Base-by-base conservation (phyloP, 2,888 invertebrate genomes). In the Hemistola chrysoprasaria region DNA sequence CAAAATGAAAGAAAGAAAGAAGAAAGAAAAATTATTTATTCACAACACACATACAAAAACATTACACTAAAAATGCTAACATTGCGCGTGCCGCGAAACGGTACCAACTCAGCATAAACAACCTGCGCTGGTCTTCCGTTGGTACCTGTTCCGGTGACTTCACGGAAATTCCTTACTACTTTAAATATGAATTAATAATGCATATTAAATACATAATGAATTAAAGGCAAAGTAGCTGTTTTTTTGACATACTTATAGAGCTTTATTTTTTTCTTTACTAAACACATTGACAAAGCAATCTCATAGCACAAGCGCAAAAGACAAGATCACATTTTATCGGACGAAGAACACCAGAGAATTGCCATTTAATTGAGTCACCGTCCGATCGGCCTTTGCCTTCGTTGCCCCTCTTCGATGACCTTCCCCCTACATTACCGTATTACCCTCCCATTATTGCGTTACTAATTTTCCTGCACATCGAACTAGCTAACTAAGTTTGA, bases 391-490 rank as follows among this genome's bases (percentile, higher is more conserved):
- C 70, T 64, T n/a, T n/a, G n/a, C n/a, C n/a, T 63, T 27, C 26
- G 27, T 25, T 26, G 9, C 29, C 37, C 62, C 59, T 56, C 49
- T 62, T 51, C 49, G 76, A 78, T 86, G 86, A 84, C 86, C 84
- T 73, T 46, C 64, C 60, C 61, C 56, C 72, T 79, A 84, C 79
- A 88, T 88, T 87, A 86, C 62, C 77, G 79, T 76, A 83, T 85
- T 86, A 87, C 78, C 66, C 72, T 61, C 71, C 76, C 62, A 80
- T 88, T 84, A 87, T 83, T 80, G 66, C 78, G 85, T 85, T 82
- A 84, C 81, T 85, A 85, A 87, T 87, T 84, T 86, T 79, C 82
- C 82, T 83, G 80, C 72, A 76, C 75, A 76, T 78, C 75, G 80
- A 69, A 71, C n/a, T 42, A 72, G 78, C 65, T 87, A 87, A 88